Evolutionary conservation across 92 coral and sea anemone species (phyloP).

Genomic region (Hydrozoanthus gracilis): DNA sequence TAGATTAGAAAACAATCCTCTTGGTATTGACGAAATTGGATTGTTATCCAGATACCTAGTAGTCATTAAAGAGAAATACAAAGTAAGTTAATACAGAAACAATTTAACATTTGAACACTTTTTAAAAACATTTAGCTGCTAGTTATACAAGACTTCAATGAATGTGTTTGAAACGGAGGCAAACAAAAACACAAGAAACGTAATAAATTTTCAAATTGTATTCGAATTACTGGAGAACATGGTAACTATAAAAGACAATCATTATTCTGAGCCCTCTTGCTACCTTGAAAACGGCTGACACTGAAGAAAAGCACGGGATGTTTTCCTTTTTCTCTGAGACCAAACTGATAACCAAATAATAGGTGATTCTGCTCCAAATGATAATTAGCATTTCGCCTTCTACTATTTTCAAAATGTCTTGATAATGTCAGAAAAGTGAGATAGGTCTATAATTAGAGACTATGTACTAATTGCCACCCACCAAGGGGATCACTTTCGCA

Average conservation of each 20-base stretch:
- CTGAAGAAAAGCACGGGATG: slow-evolving; percentile 1
- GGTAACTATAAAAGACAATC: background rate
- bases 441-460: slow-evolving; percentile 6
- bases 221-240: slow-evolving; percentile 7
- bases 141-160: slow-evolving; percentile 6
- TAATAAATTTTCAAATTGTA: slow-evolving; percentile 3
- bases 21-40: slow-evolving; percentile 3
- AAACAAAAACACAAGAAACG: slow-evolving; percentile 6
- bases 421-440: slow-evolving; percentile 7
- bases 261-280: slow-evolving; percentile 3
- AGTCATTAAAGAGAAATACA: slow-evolving; percentile 6
- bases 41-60: slow-evolving; percentile 7
- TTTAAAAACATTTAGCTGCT: slow-evolving; percentile 6
- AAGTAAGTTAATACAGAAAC: slow-evolving; percentile 6
- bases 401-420: background rate
- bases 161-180: slow-evolving; percentile 9
- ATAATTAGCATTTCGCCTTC: slow-evolving; percentile 2
- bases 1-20: background rate
- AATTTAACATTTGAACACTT: slow-evolving; percentile 4
- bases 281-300: slow-evolving; percentile 3
- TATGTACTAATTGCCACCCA: slow-evolving; percentile 4
- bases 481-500: slow-evolving; percentile 10
- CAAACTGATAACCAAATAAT: background rate
- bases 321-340: slow-evolving; percentile 7
- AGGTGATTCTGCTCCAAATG: slow-evolving; percentile 3